Evolutionary conservation across 2,797 vertebrate species (phyloP).

Genomic region (Pangasius macronema): DNA sequence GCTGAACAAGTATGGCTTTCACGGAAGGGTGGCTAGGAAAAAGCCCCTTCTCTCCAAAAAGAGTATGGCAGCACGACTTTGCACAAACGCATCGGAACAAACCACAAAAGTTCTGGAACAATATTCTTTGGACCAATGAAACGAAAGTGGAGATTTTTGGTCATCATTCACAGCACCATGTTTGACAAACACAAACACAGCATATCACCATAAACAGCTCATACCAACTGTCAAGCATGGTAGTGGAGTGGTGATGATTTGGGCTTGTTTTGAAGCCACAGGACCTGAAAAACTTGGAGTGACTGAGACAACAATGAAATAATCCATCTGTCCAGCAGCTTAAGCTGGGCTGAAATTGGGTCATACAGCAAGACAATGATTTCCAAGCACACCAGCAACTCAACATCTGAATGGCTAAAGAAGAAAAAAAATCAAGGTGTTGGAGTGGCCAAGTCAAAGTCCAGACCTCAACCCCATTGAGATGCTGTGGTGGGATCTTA

Average conservation of each 20-base stretch:
- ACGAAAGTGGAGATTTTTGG: too few species aligned
- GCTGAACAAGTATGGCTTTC: too few species aligned
- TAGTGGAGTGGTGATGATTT: not conserved
- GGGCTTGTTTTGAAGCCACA: not conserved
- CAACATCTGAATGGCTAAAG: not conserved
- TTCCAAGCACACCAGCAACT: not conserved
- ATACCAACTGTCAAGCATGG: not conserved
- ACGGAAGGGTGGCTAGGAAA: not conserved
- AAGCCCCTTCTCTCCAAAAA: not conserved
- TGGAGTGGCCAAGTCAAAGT: constrained; percentile 1
- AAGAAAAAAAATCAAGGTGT: not conserved
- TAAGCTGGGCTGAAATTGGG: not conserved
- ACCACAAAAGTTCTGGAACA: too few species aligned
- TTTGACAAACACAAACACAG: not conserved
- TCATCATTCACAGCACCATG: not conserved
- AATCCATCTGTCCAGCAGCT: not conserved
- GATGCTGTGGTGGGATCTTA: not conserved
- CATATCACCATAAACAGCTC: not conserved
- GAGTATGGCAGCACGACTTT: not conserved
- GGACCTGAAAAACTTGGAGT: not conserved
- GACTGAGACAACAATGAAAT: not conserved
- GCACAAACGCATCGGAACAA: too few species aligned
- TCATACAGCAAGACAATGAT: not conserved
- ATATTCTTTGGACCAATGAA: too few species aligned
- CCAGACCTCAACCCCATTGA: not conserved